Base-by-base conservation (phyloP, 2,797 vertebrate species). In the Rhyacichthys aspro region DNA sequence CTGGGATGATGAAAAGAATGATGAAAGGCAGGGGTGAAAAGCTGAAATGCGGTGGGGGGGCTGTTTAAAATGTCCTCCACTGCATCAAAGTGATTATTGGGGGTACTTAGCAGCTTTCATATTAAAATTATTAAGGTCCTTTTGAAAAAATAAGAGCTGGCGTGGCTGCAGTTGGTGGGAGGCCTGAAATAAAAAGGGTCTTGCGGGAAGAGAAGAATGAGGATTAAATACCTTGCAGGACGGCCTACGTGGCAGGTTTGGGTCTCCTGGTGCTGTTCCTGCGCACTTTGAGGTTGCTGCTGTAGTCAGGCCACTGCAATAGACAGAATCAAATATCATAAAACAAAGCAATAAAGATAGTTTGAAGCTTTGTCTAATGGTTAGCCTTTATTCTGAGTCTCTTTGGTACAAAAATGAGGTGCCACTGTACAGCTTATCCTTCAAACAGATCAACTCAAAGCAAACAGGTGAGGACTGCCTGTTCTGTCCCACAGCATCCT, bases 71-170 rank as follows among this genome's bases (percentile, higher is more conserved):
- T 83, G 83, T 85, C 81, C 84, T 87, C 82, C 43, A 68, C 90
- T 90, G 90, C 88, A 90, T 90, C 87, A 90, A 90, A 91, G 88
- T 89, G 86, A 92, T 89, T 90, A 90, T 90, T 91, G 83, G 80
- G 83, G 88, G 85, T 90, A 90, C 90, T 92, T 90, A 91, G 84
- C 88, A 86, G 89, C 89, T 90, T 91, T 91, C 89, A 89, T 90
- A 90, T 92, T 89, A 91, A 91, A 89, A 92, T 92, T 86, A 92
- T 92, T 90, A 90, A 86, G 85, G 82, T 81, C 76, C 76, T 85
- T 90, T 89, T 90, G 88, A 91, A 90, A 90, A 83, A 72, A 69
- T 49, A 81, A 82, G 83, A 82, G 87, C 81, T 79, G 78, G 78
- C 75, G 81, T 70, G 75, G 75, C 80, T 81, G 67, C 50, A 59